These are phyloP conservation scores for Myotis brandtii DNA, from an alignment of 2,113 vertebrate species.

Conservation along the genomic window DNA sequence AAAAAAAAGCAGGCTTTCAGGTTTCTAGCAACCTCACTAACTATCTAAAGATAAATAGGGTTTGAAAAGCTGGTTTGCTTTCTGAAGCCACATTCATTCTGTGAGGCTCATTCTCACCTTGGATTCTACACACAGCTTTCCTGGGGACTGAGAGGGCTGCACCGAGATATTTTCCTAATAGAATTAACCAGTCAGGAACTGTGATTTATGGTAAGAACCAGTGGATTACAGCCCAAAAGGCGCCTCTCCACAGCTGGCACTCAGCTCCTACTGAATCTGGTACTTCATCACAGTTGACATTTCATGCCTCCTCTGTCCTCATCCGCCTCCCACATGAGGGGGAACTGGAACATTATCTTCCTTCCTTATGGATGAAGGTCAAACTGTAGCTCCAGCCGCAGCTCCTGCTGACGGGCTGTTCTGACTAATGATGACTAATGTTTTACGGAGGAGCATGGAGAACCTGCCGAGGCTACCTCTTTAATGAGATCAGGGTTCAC, in stretches of 20 bases:
- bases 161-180: neutral
- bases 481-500: constrained; percentile 56
- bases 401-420: constrained; percentile 47
- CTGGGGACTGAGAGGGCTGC: neutral
- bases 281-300: neutral
- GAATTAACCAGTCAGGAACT: neutral
- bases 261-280: neutral
- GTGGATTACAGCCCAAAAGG: neutral
- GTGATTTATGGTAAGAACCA: neutral
- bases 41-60: neutral
- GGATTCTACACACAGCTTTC: neutral
- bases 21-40: neutral
- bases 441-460: neutral
- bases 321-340: neutral
- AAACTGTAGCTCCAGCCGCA: constrained; percentile 32
- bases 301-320: constrained; percentile 41
- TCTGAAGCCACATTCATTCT: neutral
- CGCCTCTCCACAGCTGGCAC: neutral
- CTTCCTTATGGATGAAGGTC: constrained; percentile 49
- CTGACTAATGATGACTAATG: constrained; percentile 69
- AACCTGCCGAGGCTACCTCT: neutral
- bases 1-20: neutral
- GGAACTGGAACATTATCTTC: constrained; percentile 19
- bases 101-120: neutral
- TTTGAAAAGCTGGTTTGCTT: constrained; percentile 37